Conservation (phyloP, 2,113 vertebrate species). For the Ammodytes marinus region DNA sequence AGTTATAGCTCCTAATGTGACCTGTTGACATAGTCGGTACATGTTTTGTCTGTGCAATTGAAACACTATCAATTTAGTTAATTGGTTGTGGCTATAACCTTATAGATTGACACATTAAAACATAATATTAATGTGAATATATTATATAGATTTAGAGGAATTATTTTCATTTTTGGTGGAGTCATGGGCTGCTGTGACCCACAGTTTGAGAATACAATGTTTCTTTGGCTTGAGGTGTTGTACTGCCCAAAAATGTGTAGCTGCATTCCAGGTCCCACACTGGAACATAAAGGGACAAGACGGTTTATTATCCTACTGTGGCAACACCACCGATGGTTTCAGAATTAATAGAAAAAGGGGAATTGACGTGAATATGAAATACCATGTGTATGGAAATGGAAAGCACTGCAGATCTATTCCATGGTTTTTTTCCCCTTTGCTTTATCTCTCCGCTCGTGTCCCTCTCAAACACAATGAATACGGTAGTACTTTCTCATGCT, state of each 20-base stretch:
- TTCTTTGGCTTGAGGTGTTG: constrained; percentile 38
- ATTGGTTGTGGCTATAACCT: not conserved
- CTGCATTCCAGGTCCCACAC: constrained; percentile 44
- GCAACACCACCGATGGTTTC: constrained; percentile 45
- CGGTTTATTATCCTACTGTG: constrained; percentile 63
- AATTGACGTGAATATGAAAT: constrained; percentile 60
- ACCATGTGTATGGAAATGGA: not conserved
- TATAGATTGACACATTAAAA: not conserved
- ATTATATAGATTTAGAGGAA: not conserved
- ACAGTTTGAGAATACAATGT: constrained; percentile 10
- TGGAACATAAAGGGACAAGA: constrained; percentile 65
- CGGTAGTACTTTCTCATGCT: not conserved
- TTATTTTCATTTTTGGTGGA: not conserved
- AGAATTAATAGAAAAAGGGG: constrained; percentile 49
- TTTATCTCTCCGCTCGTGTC: constrained; percentile 15
- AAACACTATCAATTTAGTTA: not conserved
- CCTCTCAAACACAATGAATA: constrained; percentile 2
- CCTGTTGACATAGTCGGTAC: not conserved
- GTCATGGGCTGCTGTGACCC: constrained; percentile 10
- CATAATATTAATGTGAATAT: not conserved
- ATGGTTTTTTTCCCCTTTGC: not conserved
- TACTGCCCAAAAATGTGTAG: constrained; percentile 18
- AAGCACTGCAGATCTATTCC: not conserved
- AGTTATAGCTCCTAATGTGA: not conserved
- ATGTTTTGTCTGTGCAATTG: not conserved